Percentiles rank a stretch among this genome's conserved stretches.
These are phyloP conservation scores for Pimpla rufipes DNA, from an alignment of 2,888 invertebrate species.

Conservation along the genomic window DNA sequence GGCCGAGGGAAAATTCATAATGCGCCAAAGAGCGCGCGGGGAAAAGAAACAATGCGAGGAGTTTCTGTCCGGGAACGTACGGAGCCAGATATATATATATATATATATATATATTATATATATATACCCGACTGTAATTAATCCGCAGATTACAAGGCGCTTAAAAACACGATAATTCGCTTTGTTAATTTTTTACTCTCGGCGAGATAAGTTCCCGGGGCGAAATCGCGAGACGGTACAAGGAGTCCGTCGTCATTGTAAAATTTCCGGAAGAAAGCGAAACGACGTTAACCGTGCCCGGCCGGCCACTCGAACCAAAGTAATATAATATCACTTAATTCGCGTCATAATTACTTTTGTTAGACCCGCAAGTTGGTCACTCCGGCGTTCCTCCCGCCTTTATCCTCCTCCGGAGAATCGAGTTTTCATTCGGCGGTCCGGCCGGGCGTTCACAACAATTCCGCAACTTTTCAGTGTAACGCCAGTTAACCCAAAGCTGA, in stretches of 20 bases:
- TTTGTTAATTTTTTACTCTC: conserved; percentile 23
- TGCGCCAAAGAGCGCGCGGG: neutral
- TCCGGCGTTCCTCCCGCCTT: neutral
- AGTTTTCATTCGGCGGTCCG: conserved; percentile 38
- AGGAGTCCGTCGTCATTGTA: neutral
- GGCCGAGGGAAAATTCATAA: conserved; percentile 21
- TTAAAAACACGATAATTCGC: conserved; percentile 39
- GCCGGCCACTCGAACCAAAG: conserved; percentile 25
- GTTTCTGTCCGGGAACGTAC: conserved; percentile 17
- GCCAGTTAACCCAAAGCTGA: conserved; percentile 40
- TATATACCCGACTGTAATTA: conserved; percentile 52
- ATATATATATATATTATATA: no score
- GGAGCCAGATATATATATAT: no score
- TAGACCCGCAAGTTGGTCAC: conserved; percentile 37
- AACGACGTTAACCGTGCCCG: conserved; percentile 10
- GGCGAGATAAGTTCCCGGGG: neutral
- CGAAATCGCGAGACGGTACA: neutral
- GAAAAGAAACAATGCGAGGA: conserved; percentile 33
- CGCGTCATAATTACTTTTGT: conserved; percentile 60
- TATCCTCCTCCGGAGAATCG: conserved; percentile 4
- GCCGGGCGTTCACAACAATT: conserved; percentile 46
- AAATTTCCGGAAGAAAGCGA: conserved; percentile 22
- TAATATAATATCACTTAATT: conserved; percentile 59
- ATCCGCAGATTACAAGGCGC: conserved; percentile 42
- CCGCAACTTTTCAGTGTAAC: conserved; percentile 47